Evolutionary conservation across 2,113 vertebrate genomes (phyloP).

Genomic region (Sardina pilchardus): DNA sequence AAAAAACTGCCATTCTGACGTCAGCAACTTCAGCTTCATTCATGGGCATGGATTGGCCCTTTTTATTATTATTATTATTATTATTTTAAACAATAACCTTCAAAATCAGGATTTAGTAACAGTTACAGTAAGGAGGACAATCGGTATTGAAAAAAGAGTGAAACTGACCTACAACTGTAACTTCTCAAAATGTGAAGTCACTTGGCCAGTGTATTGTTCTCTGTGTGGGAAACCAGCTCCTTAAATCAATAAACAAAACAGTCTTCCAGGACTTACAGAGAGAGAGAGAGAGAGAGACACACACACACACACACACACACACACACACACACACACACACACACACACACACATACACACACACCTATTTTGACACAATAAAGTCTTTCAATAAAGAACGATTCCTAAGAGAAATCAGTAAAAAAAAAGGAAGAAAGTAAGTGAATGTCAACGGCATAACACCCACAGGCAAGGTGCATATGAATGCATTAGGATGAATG

Average conservation of each 20-base stretch:
- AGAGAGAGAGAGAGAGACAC: too few species aligned
- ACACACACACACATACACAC: constrained; percentile 37
- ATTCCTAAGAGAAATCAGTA: constrained; percentile 67
- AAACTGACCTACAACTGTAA: not conserved
- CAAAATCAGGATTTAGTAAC: not conserved
- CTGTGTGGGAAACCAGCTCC: constrained; percentile 84
- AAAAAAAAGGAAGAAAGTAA: constrained; percentile 70
- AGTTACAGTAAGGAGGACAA: too few species aligned
- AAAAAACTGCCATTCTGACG: not conserved
- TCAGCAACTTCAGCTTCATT: not conserved
- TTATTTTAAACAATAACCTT: not conserved
- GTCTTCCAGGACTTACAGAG: constrained; percentile 12
- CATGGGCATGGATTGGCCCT: not conserved
- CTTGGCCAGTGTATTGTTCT: constrained; percentile 77
- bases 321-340: constrained; percentile 37
- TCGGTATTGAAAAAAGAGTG: not conserved
- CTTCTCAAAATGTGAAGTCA: not conserved
- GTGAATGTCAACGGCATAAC: not conserved
- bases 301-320: constrained; percentile 36
- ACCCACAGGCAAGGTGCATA: too few species aligned
- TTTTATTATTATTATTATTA: too few species aligned
- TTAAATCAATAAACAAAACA: constrained; percentile 72
- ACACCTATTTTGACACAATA: constrained; percentile 66
- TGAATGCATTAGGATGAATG: too few species aligned
- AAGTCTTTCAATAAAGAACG: constrained; percentile 54